phyloP scores from a whole-genome alignment of 2,113 vertebrate species.

The Nyctibius bracteatus region DNA sequence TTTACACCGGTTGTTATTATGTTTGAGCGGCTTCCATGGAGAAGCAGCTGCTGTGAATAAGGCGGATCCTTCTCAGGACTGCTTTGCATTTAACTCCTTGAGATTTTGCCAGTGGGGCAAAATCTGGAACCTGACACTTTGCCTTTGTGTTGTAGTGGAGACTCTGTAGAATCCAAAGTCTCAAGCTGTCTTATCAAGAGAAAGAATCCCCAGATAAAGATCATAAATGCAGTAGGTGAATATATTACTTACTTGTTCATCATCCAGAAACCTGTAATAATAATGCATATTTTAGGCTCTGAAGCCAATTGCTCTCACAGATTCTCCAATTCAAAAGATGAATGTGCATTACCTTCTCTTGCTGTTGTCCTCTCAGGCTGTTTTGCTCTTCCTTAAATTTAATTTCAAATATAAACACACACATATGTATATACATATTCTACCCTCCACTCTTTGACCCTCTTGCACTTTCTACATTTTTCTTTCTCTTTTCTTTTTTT shows the following conservation, averaged over 20 bases:
- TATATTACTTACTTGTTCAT: neutral
- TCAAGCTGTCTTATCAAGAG: neutral
- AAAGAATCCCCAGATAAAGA: neutral
- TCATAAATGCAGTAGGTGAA: neutral
- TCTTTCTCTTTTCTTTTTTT: neutral
- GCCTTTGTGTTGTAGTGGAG: neutral
- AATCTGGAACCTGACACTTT: too few relatives aligned
- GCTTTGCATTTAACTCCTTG: too few relatives aligned
- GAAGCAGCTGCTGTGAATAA: too few relatives aligned
- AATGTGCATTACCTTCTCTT: neutral
- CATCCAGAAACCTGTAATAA: constrained; percentile 3
- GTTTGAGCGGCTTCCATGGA: too few relatives aligned
- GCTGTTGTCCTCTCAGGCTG: neutral
- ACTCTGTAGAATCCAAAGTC: neutral
- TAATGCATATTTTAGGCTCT: neutral
- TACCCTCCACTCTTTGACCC: neutral
- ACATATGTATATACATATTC: neutral
- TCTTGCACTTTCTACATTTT: neutral
- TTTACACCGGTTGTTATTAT: too few relatives aligned
- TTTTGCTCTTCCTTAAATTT: neutral
- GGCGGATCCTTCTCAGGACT: too few relatives aligned
- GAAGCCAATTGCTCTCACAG: neutral
- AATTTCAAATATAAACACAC: neutral
- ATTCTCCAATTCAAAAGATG: neutral
- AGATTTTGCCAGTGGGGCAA: too few relatives aligned